Evolutionary conservation across 2,113 vertebrate species (phyloP).

Genomic region (Chaetura pelagica): DNA sequence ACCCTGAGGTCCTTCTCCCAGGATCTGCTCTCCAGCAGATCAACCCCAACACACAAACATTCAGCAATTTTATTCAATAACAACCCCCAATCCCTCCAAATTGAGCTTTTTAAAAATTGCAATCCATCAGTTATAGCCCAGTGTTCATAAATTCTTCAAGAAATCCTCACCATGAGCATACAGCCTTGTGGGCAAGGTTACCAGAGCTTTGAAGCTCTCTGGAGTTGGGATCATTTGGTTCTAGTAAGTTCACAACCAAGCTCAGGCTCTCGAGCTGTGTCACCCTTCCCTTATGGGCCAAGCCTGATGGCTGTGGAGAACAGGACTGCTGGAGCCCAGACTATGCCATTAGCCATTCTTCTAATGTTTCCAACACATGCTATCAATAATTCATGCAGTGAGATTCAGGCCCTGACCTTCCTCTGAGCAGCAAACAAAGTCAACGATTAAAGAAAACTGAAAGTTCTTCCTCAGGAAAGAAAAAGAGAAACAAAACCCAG

Average conservation of each 20-base stretch:
- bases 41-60: background rate
- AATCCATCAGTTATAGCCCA: background rate
- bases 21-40: no score
- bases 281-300: fast-evolving
- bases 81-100: fast-evolving
- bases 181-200: background rate
- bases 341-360: background rate
- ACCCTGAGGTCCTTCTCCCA: no score
- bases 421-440: background rate
- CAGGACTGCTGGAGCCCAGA: background rate
- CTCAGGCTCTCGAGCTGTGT: background rate
- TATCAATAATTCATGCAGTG: background rate
- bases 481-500: background rate
- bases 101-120: background rate
- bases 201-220: background rate
- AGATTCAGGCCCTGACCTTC: background rate
- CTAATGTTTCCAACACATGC: background rate
- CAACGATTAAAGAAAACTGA: background rate
- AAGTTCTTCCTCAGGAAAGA: background rate
- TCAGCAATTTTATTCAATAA: background rate
- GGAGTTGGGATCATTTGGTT: background rate
- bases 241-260: background rate
- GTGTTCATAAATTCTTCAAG: background rate
- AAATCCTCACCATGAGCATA: background rate
- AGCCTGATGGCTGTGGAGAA: background rate